Percentiles rank a stretch among this genome's conserved stretches.
These are phyloP conservation scores for Amphipoea lucens DNA, from an alignment of 2,888 invertebrate species.

Conservation along the genomic window DNA sequence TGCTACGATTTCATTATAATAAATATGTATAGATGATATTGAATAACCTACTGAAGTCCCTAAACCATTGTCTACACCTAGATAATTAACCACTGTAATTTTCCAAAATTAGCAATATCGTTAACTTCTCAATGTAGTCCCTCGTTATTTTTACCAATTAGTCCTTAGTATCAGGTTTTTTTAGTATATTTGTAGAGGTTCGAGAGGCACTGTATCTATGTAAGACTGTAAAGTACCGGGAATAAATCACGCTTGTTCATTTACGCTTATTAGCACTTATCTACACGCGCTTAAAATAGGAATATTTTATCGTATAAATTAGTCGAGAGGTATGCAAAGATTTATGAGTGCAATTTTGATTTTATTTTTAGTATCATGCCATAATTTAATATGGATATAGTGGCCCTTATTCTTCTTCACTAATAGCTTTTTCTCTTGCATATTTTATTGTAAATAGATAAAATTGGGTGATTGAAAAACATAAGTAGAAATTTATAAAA, in stretches of 20 bases:
- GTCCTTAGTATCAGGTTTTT: not conserved
- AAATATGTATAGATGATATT: not conserved
- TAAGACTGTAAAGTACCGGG: slow-evolving; percentile 39
- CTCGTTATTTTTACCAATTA: slow-evolving; percentile 31
- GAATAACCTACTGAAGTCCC: not conserved
- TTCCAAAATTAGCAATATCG: not conserved
- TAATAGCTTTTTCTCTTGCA: slow-evolving; percentile 3
- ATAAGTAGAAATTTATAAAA: slow-evolving; percentile 54
- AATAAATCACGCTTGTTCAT: slow-evolving; percentile 61
- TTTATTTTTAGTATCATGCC: slow-evolving; percentile 52
- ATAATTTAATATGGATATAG: slow-evolving; percentile 30
- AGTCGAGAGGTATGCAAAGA: slow-evolving; percentile 50
- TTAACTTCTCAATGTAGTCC: not conserved
- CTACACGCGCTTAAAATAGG: slow-evolving; percentile 50
- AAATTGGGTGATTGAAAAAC: slow-evolving; percentile 34
- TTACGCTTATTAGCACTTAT: slow-evolving; percentile 58
- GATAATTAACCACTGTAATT: not conserved
- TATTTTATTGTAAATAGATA: not conserved
- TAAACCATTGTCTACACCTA: not conserved
- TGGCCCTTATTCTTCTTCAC: slow-evolving; percentile 14
- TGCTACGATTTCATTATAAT: not conserved
- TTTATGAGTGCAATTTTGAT: slow-evolving; percentile 61
- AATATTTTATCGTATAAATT: slow-evolving; percentile 64
- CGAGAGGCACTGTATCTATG: slow-evolving; percentile 38
- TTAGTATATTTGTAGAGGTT: slow-evolving; percentile 21